A percentile compares a stretch with the other conserved stretches of the same genome.
Evolutionary conservation across 2,888 invertebrate genomes (phyloP).

Genomic region (Oscheius myriophilus): DNA sequence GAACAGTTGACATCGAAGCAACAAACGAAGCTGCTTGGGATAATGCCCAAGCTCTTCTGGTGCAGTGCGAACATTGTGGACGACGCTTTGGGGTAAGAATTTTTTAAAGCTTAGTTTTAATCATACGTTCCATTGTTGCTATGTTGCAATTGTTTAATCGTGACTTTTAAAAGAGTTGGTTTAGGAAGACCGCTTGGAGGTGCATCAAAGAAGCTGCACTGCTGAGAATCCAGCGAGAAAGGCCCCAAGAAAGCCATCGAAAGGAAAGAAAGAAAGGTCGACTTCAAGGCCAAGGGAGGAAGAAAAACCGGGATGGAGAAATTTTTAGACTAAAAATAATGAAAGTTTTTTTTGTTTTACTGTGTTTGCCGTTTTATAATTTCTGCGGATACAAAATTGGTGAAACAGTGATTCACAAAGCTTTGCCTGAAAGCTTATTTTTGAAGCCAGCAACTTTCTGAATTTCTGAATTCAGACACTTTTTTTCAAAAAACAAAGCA

Average conservation of each 20-base stretch:
- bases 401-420: too few species aligned
- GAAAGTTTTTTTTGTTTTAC: too few species aligned
- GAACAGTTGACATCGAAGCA: slow-evolving; percentile 67
- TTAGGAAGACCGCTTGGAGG: slow-evolving; percentile 77
- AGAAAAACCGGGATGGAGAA: background rate
- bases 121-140: too few species aligned
- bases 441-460: too few species aligned
- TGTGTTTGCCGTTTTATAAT: too few species aligned
- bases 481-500: too few species aligned
- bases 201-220: slow-evolving; percentile 78
- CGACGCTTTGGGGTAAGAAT: slow-evolving; percentile 76
- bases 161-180: background rate
- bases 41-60: slow-evolving; percentile 73
- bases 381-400: too few species aligned
- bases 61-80: slow-evolving; percentile 79
- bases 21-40: slow-evolving; percentile 76
- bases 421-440: too few species aligned
- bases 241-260: slow-evolving; percentile 25
- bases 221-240: slow-evolving; percentile 68
- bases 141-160: too few species aligned
- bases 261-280: slow-evolving; percentile 3
- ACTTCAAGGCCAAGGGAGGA: slow-evolving; percentile 12
- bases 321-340: too few species aligned
- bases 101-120: background rate
- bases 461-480: too few species aligned